Conservation (phyloP, 2,797 vertebrate species). For the Schizothorax lantsangensis region DNA sequence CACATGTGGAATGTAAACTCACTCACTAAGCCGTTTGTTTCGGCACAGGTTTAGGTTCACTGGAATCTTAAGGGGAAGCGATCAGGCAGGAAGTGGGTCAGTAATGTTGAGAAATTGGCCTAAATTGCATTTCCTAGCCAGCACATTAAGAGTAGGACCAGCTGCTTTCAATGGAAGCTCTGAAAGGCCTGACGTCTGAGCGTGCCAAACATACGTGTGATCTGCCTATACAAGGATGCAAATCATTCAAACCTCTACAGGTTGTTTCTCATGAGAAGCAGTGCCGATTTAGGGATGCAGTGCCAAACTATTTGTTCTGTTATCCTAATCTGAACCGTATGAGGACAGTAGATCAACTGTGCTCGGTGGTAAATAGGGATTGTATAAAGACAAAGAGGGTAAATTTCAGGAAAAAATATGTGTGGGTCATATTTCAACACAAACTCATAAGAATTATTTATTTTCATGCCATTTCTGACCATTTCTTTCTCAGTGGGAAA, state of each 20-base stretch:
- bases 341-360: neutral
- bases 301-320: conserved; percentile 32
- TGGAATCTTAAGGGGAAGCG: conserved; percentile 16
- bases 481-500: neutral
- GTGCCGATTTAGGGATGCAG: neutral
- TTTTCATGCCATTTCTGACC: neutral
- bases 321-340: conserved; percentile 31
- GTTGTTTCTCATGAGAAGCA: conserved; percentile 25
- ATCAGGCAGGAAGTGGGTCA: conserved; percentile 46
- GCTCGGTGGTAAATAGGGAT: neutral
- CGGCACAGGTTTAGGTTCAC: neutral
- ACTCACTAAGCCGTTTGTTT: neutral
- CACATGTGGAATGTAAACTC: neutral
- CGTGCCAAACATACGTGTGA: conserved; percentile 17
- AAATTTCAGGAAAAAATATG: neutral
- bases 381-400: neutral
- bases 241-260: conserved; percentile 18
- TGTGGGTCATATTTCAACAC: neutral
- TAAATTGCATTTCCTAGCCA: conserved; percentile 47
- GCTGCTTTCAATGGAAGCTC: conserved; percentile 42
- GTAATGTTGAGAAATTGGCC: conserved; percentile 40
- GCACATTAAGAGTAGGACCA: neutral
- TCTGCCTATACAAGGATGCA: conserved; percentile 9
- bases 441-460: neutral
- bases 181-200: neutral